Base-by-base conservation (phyloP, 2,888 invertebrate genomes). In the Diadromus collaris region DNA sequence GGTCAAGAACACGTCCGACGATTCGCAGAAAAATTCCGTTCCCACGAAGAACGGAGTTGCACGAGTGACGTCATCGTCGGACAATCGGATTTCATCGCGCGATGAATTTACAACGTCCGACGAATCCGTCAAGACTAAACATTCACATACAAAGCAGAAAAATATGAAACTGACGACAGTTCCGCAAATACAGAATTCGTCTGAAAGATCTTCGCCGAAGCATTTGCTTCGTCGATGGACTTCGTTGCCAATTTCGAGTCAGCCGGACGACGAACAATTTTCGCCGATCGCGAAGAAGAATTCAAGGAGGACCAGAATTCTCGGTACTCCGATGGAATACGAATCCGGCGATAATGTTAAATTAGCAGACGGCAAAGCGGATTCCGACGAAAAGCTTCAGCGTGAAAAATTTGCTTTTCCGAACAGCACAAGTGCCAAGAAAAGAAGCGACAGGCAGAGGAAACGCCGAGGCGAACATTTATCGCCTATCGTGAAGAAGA, bases 291-390 rank as follows among this genome's bases (percentile, higher is more conserved):
- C 46, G 2, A 44, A n/a, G 46, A 78, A 21, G 44, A 74, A 64
- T 10, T 2, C 19, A 16, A 61, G 65, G 29, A 71, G 46, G 46
- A 48, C 56, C 10, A 72, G 32, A 41, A 58, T 71, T 29, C 19
- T 71, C 10, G 67, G 56, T 9, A 72, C 44, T 16, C 16, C 41
- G 19, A 56, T 41, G 1, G 67, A 68, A 2, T 67, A 34, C 29
- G 67, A 75, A 34, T 46, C 67, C 13, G 71, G 68, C 10, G 71
- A 68, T n/a, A 48, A 56, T 5, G 67, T 21, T 1, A 34, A 34
- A n/a, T 41, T 34, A 16, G n/a, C n/a, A 6, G 54, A 54, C 13
- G 13, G 2, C 21, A 34, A 24, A 51, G 38, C n/a, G 24, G 7
- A 41, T 16, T 44, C 41, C n/a, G 38, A 0, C 13, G 29, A 29